phyloP scores from a whole-genome alignment of 2,113 vertebrate genomes.

The Centropus unirufus region DNA sequence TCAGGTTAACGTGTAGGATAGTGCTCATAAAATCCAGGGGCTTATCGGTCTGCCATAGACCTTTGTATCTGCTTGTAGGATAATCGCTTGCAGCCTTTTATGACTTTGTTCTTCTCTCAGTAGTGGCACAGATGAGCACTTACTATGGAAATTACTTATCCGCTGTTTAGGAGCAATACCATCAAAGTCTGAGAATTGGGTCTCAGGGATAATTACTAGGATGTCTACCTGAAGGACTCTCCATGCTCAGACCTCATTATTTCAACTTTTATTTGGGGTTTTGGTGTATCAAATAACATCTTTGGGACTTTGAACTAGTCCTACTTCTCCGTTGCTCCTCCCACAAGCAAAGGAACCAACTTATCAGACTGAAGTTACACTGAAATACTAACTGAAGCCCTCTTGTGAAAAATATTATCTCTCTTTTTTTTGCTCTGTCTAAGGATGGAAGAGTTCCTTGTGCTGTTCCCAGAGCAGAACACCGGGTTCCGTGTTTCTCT shows the following conservation, averaged over 20 bases:
- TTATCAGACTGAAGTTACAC: not conserved
- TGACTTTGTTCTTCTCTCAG: not conserved
- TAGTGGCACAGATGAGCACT: not conserved
- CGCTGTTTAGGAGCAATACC: not conserved
- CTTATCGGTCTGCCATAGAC: not conserved
- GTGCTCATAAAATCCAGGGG: not conserved
- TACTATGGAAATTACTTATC: not conserved
- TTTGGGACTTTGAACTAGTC: not conserved
- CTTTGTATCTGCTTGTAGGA: not conserved
- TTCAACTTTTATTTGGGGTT: not conserved
- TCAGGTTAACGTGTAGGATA: not conserved
- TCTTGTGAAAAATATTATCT: not conserved
- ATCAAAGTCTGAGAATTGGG: not conserved
- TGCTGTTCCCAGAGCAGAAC: not conserved
- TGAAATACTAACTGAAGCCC: not conserved
- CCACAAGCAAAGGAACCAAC: not conserved
- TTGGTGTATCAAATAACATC: not conserved
- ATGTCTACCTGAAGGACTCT: not conserved
- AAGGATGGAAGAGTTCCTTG: not conserved
- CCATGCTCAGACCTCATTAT: not conserved
- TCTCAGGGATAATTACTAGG: not conserved
- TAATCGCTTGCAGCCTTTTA: not conserved
- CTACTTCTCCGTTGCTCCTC: not conserved
- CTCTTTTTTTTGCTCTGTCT: not conserved
- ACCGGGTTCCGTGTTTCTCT: not conserved